phyloP scores from a whole-genome alignment of 2,888 invertebrate species.

The Hirtodrosophila alboralis region DNA sequence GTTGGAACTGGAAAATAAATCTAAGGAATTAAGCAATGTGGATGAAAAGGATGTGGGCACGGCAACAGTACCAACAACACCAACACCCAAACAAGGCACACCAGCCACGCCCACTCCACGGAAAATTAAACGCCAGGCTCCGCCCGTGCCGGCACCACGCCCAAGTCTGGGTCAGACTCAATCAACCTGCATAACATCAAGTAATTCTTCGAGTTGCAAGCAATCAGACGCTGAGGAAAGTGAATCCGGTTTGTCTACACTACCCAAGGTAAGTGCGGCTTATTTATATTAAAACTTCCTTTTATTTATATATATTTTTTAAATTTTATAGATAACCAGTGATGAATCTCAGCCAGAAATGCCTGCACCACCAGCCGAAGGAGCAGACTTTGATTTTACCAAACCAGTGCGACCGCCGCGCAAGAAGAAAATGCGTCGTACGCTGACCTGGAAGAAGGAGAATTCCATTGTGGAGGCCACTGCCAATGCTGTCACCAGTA shows the following conservation, averaged over 20 bases:
- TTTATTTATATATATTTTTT: no score
- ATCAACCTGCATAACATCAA: conserved; percentile 37
- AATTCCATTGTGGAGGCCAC: conserved; percentile 70
- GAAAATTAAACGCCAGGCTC: conserved; percentile 54
- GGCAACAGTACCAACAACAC: neutral
- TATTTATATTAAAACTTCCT: no score
- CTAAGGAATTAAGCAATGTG: conserved; percentile 36
- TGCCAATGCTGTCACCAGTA: conserved; percentile 65
- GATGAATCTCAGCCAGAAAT: conserved; percentile 76
- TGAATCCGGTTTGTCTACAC: conserved; percentile 75
- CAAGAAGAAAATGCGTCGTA: conserved; percentile 80
- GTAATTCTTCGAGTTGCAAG: conserved; percentile 60
- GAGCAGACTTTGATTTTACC: conserved; percentile 61
- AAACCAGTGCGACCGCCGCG: conserved; percentile 73
- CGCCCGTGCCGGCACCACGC: conserved; percentile 62
- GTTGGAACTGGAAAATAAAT: conserved; percentile 58
- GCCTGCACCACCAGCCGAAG: conserved; percentile 9
- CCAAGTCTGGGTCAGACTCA: conserved; percentile 45
- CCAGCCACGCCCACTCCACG: conserved; percentile 39
- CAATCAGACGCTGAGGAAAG: conserved; percentile 75
- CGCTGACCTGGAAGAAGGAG: conserved; percentile 77
- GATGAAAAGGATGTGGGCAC: conserved; percentile 52
- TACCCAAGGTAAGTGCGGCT: conserved; percentile 70
- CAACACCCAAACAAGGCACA: neutral
- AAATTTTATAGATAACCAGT: conserved; percentile 61